A percentile compares a stretch with the other conserved stretches of the same genome.
These are phyloP conservation scores for Phalacrocorax aristotelis DNA, from an alignment of 2,113 vertebrate genomes.

Conservation along the genomic window DNA sequence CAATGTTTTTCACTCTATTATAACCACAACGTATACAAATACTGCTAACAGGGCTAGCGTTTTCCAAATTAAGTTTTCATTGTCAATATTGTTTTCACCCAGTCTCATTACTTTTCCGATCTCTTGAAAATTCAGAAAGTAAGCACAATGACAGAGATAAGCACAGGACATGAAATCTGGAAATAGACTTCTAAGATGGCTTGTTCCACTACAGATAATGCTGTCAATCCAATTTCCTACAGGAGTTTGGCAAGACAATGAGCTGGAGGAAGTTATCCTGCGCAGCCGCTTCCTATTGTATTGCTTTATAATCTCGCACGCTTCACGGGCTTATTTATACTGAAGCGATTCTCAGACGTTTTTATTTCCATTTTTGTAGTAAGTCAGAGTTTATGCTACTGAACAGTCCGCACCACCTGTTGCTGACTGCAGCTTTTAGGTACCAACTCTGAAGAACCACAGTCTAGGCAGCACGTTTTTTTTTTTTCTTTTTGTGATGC, in stretches of 20 bases:
- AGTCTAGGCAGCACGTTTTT: background rate
- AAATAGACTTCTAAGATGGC: background rate
- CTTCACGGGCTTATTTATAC: background rate
- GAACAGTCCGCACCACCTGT: slow-evolving; percentile 10
- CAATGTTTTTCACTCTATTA: background rate
- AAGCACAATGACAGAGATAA: background rate
- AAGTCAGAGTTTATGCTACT: background rate
- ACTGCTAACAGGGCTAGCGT: background rate
- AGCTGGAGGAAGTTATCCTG: background rate
- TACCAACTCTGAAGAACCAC: background rate
- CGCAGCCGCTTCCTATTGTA: background rate
- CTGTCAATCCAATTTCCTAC: slow-evolving; percentile 36
- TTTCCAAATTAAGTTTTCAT: background rate
- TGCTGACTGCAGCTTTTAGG: background rate
- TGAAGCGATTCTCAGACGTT: background rate
- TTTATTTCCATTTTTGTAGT: background rate
- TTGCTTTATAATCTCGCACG: background rate
- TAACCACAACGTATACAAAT: rapidly evolving
- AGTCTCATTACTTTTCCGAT: rapidly evolving
- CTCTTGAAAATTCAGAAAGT: background rate
- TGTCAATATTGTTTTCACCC: background rate
- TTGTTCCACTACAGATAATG: slow-evolving; percentile 22
- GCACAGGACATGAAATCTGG: background rate
- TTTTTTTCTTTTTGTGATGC: rapidly evolving
- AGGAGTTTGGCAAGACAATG: background rate